Evolutionary conservation across 2,888 invertebrate species (phyloP), one percentile per base, ranked within the genome.

Genomic region (Carcina quercana): DNA sequence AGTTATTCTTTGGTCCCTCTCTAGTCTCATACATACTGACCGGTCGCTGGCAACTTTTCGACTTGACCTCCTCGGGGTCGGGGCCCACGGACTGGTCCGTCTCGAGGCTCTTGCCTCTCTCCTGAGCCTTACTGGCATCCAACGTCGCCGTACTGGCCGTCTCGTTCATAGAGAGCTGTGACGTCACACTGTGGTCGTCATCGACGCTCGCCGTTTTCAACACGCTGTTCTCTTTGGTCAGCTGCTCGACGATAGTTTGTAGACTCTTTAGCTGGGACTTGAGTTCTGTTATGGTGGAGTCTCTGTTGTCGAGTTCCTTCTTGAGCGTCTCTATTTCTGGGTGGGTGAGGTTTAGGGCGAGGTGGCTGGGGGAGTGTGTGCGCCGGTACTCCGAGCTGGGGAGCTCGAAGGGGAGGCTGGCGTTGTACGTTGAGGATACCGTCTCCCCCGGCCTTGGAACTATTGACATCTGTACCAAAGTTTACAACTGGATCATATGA

Each of bases 11-110:
- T 47, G 86, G 82, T 39, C 91, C 91, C 79, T 93, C 89, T 49
- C 94, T 87, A 45, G 93, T 88, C 73, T 94, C 94, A 74, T 91
- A 95, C 94, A 95, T 94, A 75, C 94, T 94, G 50, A 91, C 92
- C 51, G 94, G 94, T 56, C 94, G 85, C 67, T 91, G 92, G 39
- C 75, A 74, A 36, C 56, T 51, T 50, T 75, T 78, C 27, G 70
- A 44, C 12, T 72, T 62, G 56, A 80, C 83, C 30, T 76, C 57
- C 34, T 87, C 85, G 17, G 80, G 73, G 12, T 87, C 85, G 39
- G 86, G 86, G 15, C 72, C 54, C 70, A 41, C 75, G 61, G 49
- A 43, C 42, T 60, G 60, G 2, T 82, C 80, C 6, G 73, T 72
- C 34, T 80, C 80, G 14, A 80, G 47, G 34, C 80, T 83, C 40